Evolutionary conservation across 2,797 vertebrate species (phyloP).

Genomic region (Sciaenops ocellatus): DNA sequence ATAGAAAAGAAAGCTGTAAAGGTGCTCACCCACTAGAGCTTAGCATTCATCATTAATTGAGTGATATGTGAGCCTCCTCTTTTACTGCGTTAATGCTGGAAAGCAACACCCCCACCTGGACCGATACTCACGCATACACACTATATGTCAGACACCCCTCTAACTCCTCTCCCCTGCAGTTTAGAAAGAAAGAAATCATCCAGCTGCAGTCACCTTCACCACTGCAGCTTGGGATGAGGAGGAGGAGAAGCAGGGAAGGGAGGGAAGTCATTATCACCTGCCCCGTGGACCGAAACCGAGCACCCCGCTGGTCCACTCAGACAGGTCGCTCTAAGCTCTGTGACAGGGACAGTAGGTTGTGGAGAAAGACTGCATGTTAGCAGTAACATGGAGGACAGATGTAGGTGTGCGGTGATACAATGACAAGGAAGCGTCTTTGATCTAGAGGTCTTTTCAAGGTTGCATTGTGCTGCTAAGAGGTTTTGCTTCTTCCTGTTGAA

Average conservation of each 20-base stretch:
- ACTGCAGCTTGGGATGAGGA: conserved; percentile 39
- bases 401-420: conserved; percentile 23
- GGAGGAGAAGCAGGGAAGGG: conserved; percentile 18
- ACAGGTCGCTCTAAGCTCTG: conserved; percentile 23
- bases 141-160: conserved; percentile 1
- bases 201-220: conserved; percentile 76
- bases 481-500: conserved; percentile 43
- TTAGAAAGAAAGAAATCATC: conserved; percentile 63
- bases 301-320: conserved; percentile 53
- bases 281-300: conserved; percentile 65
- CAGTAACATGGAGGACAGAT: conserved; percentile 19
- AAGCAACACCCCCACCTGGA: conserved; percentile 15
- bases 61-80: conserved; percentile 54
- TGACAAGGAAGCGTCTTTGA: conserved; percentile 44
- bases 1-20: conserved; percentile 15
- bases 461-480: conserved; percentile 41
- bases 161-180: conserved; percentile 40
- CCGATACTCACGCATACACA: background rate
- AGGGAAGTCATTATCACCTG: conserved; percentile 71
- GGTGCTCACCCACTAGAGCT: conserved; percentile 26
- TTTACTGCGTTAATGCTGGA: conserved; percentile 31
- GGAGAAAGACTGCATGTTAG: conserved; percentile 20
- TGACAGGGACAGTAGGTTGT: conserved; percentile 30
- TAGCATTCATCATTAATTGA: conserved; percentile 66
- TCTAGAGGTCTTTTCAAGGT: conserved; percentile 34